These are phyloP conservation scores for Andrena marginata DNA, from an alignment of 2,888 invertebrate species.

Conservation along the genomic window DNA sequence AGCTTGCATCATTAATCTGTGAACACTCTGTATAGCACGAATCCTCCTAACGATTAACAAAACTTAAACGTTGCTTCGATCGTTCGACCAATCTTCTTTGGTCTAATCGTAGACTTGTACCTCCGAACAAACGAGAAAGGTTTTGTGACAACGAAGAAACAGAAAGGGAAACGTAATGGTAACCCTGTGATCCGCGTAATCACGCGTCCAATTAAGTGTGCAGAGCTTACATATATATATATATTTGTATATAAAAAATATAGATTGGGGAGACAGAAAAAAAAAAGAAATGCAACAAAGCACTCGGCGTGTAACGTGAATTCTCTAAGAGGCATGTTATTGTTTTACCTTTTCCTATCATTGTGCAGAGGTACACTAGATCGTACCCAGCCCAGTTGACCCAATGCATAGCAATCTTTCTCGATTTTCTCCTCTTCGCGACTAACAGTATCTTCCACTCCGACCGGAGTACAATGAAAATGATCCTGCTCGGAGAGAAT, in stretches of 20 bases:
- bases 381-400: constrained; percentile 78
- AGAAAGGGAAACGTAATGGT: constrained; percentile 16
- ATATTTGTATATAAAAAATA: background rate
- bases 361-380: constrained; percentile 80
- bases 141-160: background rate
- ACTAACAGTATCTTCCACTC: constrained; percentile 66
- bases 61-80: constrained; percentile 27
- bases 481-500: constrained; percentile 82
- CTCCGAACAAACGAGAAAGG: constrained; percentile 25
- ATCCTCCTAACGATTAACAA: constrained; percentile 9
- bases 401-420: constrained; percentile 79
- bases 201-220: background rate
- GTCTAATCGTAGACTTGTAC: constrained; percentile 33
- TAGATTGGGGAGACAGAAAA: constrained; percentile 7
- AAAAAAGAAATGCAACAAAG: constrained; percentile 20
- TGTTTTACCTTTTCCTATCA: constrained; percentile 82
- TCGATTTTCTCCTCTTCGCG: constrained; percentile 70
- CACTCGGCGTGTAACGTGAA: constrained; percentile 20
- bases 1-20: background rate
- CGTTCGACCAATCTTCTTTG: constrained; percentile 41
- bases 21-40: background rate
- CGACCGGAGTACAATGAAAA: constrained; percentile 77
- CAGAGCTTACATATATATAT: background rate
- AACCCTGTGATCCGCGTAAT: background rate
- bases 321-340: constrained; percentile 32